These are phyloP conservation scores for Ramphastos sulfuratus DNA, from an alignment of 2,113 vertebrate species.

Conservation along the genomic window DNA sequence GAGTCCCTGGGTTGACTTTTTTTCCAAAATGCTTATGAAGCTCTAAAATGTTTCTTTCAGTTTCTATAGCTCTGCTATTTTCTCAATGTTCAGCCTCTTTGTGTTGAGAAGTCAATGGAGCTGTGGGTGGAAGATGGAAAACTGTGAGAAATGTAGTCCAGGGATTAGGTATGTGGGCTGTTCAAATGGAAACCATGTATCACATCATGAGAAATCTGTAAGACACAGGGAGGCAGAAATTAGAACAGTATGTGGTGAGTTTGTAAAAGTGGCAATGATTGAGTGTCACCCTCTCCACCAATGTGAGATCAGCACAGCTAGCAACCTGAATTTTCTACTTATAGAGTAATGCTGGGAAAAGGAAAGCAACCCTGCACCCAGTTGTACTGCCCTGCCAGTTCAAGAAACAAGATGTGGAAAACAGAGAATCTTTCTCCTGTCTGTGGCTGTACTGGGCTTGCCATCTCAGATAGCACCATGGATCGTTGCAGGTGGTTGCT, in stretches of 20 bases:
- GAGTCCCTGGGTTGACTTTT: conserved; percentile 17
- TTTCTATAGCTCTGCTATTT: conserved; percentile 67
- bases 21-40: conserved; percentile 46
- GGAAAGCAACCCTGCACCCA: not conserved
- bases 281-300: not conserved
- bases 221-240: conserved; percentile 45
- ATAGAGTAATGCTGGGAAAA: not conserved
- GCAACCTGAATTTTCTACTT: not conserved
- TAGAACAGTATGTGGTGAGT: not conserved
- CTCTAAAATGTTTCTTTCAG: conserved; percentile 61
- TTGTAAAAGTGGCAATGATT: not conserved
- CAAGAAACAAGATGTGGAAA: not conserved
- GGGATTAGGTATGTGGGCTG: conserved; percentile 71
- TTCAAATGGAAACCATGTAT: conserved; percentile 57
- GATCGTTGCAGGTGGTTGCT: not conserved
- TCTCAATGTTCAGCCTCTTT: conserved; percentile 68
- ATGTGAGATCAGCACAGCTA: not conserved
- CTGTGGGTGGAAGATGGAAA: conserved; percentile 77
- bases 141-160: conserved; percentile 72
- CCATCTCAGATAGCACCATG: not conserved
- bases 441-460: not conserved
- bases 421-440: not conserved
- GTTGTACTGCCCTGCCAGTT: not conserved
- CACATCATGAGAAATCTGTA: conserved; percentile 64
- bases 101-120: conserved; percentile 73